Evolutionary conservation across 2,797 vertebrate genomes (phyloP).

Genomic region (Morelia viridis): DNA sequence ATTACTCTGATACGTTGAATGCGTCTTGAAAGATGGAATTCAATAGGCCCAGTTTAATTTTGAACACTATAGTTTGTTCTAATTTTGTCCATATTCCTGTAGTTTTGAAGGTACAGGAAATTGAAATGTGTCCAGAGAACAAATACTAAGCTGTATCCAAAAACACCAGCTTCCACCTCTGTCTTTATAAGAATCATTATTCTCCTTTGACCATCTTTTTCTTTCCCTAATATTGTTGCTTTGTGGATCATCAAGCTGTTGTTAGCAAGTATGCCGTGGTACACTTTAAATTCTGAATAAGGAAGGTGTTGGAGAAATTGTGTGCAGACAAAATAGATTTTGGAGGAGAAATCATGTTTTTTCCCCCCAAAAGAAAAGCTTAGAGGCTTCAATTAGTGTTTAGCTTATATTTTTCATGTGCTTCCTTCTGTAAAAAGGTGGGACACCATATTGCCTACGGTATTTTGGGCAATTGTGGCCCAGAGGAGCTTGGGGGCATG

Average conservation of each 20-base stretch:
- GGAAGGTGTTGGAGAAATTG: neutral
- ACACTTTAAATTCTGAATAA: neutral
- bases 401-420: neutral
- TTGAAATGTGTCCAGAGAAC: neutral
- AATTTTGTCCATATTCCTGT: neutral
- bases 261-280: neutral
- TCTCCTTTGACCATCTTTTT: neutral
- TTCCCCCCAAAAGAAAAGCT: neutral
- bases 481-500: neutral
- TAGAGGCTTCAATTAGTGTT: neutral
- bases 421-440: neutral
- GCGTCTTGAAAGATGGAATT: neutral
- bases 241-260: neutral
- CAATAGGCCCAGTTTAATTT: neutral
- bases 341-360: neutral
- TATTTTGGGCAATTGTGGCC: neutral
- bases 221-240: neutral
- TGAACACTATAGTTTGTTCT: conserved; percentile 5
- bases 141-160: neutral
- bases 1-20: neutral
- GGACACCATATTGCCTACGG: neutral
- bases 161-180: neutral
- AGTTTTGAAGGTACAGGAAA: neutral
- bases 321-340: neutral
- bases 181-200: neutral